A percentile compares a stretch with the other conserved stretches of the same genome.
phyloP scores from a whole-genome alignment of 2,113 vertebrate species.

The Peromyscus leucopus region DNA sequence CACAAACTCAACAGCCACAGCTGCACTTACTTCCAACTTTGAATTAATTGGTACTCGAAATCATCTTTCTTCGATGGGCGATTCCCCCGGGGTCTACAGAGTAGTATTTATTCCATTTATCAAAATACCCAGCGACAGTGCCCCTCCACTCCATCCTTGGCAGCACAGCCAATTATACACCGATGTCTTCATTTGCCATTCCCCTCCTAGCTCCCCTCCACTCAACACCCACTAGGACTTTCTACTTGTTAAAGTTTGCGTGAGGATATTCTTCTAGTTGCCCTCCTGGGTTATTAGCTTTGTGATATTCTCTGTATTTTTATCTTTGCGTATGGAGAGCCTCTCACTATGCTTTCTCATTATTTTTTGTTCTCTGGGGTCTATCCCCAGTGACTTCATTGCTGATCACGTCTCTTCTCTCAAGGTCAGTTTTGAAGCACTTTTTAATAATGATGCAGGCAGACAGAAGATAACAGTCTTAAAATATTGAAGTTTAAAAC shows the following conservation, averaged over 20 bases:
- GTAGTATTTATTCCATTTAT: slow-evolving; percentile 48
- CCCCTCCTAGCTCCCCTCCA: not conserved
- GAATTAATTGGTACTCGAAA: slow-evolving; percentile 60
- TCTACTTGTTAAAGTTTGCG: slow-evolving; percentile 28
- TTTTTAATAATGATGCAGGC: not conserved
- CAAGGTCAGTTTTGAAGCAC: slow-evolving; percentile 49
- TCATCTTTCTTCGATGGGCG: slow-evolving; percentile 25
- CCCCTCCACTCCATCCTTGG: not conserved
- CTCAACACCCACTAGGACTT: not conserved
- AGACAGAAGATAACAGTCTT: not conserved
- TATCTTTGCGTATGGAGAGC: slow-evolving; percentile 45
- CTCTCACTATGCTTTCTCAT: slow-evolving; percentile 64
- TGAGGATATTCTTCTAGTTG: slow-evolving; percentile 38
- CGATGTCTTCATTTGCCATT: not conserved
- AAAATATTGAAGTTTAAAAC: slow-evolving; percentile 44
- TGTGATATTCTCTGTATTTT: slow-evolving; percentile 58
- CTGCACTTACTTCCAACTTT: slow-evolving; percentile 35
- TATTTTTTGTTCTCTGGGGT: slow-evolving; percentile 34
- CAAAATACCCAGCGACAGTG: not conserved
- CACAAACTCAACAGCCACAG: not conserved
- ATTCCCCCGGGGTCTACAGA: slow-evolving; percentile 35
- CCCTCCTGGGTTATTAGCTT: slow-evolving; percentile 64
- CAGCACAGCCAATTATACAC: slow-evolving; percentile 17
- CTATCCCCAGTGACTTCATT: not conserved
- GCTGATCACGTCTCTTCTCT: slow-evolving; percentile 23